Conservation (phyloP, 2,113 vertebrate species). For the Loxodonta africana region DNA sequence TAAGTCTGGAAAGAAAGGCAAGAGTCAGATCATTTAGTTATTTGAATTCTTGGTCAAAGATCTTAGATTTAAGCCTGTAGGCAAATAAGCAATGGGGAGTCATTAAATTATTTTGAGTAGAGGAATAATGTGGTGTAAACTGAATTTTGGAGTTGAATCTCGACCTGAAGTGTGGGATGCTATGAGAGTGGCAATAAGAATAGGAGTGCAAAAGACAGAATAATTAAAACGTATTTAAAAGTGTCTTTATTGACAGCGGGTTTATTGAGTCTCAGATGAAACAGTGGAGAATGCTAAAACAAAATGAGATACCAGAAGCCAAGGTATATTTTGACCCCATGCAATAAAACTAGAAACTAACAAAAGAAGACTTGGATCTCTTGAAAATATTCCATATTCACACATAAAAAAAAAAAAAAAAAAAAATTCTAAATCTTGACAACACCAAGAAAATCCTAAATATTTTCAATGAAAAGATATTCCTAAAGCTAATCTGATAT, state of each 20-base stretch:
- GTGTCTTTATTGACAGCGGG: background rate
- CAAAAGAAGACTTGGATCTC: background rate
- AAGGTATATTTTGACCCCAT: background rate
- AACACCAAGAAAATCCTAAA: background rate
- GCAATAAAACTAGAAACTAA: background rate
- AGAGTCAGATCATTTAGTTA: background rate
- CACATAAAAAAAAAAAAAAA: too few species aligned
- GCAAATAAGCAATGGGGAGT: background rate
- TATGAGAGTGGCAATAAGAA: background rate
- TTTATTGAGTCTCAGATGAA: background rate
- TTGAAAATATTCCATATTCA: background rate
- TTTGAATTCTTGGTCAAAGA: background rate
- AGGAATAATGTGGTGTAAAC: background rate
- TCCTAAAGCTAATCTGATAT: background rate
- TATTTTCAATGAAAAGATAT: slow-evolving; percentile 12
- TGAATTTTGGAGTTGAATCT: background rate
- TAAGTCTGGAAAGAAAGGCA: background rate
- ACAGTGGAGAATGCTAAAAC: background rate
- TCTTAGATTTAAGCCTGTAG: background rate
- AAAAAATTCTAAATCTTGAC: slow-evolving; percentile 7
- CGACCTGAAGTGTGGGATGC: background rate
- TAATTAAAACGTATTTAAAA: background rate
- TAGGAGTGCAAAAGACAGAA: background rate
- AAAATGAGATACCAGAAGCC: background rate
- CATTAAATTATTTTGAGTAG: background rate